Evolutionary conservation across 2,888 invertebrate species (phyloP).

Genomic region (Mesodorylaimus sp.): DNA sequence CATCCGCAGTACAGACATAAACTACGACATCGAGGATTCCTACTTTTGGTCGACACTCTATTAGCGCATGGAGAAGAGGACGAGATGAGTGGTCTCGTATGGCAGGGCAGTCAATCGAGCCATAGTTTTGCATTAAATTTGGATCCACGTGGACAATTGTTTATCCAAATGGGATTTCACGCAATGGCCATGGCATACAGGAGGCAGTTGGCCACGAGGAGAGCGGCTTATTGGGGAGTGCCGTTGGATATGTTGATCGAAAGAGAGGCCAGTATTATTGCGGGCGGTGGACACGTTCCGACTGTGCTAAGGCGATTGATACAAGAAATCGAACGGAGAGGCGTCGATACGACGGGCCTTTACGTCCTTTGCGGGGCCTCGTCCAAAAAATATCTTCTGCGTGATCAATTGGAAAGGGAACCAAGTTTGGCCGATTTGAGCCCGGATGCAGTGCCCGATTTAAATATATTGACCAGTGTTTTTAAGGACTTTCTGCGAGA

Average conservation of each 20-base stretch:
- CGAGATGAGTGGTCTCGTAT: too few relatives aligned
- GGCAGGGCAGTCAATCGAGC: too few relatives aligned
- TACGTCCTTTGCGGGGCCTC: slow-evolving; percentile 68
- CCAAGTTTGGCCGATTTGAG: slow-evolving; percentile 77
- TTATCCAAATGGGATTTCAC: slow-evolving; percentile 25
- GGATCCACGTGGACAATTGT: slow-evolving; percentile 23
- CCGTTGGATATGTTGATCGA: slow-evolving; percentile 42
- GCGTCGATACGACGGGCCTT: slow-evolving; percentile 26
- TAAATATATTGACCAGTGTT: slow-evolving; percentile 70
- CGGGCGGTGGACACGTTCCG: too few relatives aligned
- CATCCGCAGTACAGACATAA: slow-evolving; percentile 71
- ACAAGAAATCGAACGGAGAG: slow-evolving; percentile 34
- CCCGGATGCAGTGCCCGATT: slow-evolving; percentile 91
- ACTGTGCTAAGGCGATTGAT: slow-evolving; percentile 78
- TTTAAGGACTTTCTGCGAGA: slow-evolving; percentile 69
- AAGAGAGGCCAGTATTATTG: slow-evolving; percentile 46
- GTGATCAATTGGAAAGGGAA: slow-evolving; percentile 75
- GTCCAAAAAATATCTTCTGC: slow-evolving; percentile 76
- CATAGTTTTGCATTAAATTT: slow-evolving; percentile 21
- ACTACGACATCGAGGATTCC: slow-evolving; percentile 26
- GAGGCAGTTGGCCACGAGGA: slow-evolving; percentile 38
- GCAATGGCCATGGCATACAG: slow-evolving; percentile 44
- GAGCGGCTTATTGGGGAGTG: slow-evolving; percentile 39
- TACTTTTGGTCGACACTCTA: slow-evolving; percentile 26
- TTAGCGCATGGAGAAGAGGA: too few relatives aligned